Percentiles rank a stretch among this genome's conserved stretches.
Conservation (phyloP, 2,888 invertebrate species). For the Panzeria rudis region DNA sequence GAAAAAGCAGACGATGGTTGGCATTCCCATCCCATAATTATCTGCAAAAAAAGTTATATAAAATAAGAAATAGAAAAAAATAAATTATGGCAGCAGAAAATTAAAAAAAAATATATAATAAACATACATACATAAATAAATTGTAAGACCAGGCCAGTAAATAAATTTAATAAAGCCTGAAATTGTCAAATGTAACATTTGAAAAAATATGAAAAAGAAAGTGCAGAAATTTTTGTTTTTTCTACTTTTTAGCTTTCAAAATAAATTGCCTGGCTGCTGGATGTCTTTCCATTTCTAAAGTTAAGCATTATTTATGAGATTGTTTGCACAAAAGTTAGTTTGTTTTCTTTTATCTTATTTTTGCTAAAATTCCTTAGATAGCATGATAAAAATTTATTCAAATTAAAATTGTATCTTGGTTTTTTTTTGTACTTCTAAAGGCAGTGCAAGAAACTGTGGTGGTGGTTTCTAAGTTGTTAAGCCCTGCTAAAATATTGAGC, state of each 20-base stretch:
- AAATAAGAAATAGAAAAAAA: background rate
- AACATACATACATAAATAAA: constrained; percentile 22
- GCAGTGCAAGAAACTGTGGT: background rate
- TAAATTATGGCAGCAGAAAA: constrained; percentile 22
- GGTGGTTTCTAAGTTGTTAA: background rate
- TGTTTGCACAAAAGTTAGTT: constrained; percentile 44
- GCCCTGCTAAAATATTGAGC: background rate
- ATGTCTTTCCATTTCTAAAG: constrained; percentile 34
- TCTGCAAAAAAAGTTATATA: constrained; percentile 1
- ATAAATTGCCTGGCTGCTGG: constrained; percentile 49
- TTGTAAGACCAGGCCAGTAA: constrained; percentile 43
- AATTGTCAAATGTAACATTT: constrained; percentile 59
- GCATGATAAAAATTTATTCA: constrained; percentile 37
- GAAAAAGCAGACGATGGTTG: constrained; percentile 13
- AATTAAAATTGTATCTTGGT: constrained; percentile 15
- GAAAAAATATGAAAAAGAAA: constrained; percentile 14
- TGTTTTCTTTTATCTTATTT: constrained; percentile 16
- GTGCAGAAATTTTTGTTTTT: constrained; percentile 30
- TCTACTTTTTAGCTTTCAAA: constrained; percentile 36
- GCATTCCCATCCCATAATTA: background rate
- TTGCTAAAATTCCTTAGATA: background rate
- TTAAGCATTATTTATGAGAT: constrained; percentile 63
- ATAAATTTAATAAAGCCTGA: constrained; percentile 59
- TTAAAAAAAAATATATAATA: background rate
- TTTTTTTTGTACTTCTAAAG: background rate